Percentiles rank a stretch among this genome's conserved stretches.
Conservation (phyloP, 1,140 invertebrate genomes). For the Magallana angulata region DNA sequence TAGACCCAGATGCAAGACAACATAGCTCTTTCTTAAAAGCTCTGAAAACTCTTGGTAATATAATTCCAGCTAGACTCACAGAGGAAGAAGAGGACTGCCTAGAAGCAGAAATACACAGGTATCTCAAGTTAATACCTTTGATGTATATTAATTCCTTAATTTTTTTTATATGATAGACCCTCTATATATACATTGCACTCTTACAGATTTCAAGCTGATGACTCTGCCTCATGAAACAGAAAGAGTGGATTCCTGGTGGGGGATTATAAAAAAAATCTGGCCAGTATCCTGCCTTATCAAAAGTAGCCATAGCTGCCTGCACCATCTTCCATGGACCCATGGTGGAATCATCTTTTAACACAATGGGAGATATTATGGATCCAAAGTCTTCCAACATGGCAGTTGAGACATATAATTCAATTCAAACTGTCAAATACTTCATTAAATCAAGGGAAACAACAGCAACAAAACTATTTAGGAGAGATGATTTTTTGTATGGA, state of each 20-base stretch:
- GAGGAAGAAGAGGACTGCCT: slow-evolving; percentile 17
- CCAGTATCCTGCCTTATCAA: slow-evolving; percentile 45
- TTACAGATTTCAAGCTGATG: slow-evolving; percentile 39
- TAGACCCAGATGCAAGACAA: slow-evolving; percentile 8
- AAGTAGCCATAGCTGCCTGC: slow-evolving; percentile 44
- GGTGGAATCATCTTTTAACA: slow-evolving; percentile 58
- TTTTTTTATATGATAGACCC: not conserved
- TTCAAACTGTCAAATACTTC: slow-evolving; percentile 57
- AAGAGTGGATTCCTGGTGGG: slow-evolving; percentile 52
- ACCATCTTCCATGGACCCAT: slow-evolving; percentile 57
- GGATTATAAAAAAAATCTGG: slow-evolving; percentile 6
- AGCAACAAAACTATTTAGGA: slow-evolving; percentile 7
- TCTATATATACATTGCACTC: not conserved
- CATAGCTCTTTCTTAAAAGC: slow-evolving; percentile 32
- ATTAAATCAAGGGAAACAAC: slow-evolving; percentile 26
- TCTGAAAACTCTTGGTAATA: slow-evolving; percentile 17
- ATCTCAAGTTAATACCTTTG: not conserved
- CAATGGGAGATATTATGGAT: slow-evolving; percentile 53
- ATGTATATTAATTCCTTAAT: not conserved
- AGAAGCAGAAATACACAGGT: slow-evolving; percentile 40
- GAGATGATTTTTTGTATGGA: slow-evolving; percentile 10
- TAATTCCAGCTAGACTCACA: slow-evolving; percentile 26
- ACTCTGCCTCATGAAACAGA: slow-evolving; percentile 28
- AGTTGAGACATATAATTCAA: slow-evolving; percentile 46
- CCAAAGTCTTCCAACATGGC: slow-evolving; percentile 42